phyloP scores from a whole-genome alignment of 2,888 invertebrate species.

The Nemoura dubitans region DNA sequence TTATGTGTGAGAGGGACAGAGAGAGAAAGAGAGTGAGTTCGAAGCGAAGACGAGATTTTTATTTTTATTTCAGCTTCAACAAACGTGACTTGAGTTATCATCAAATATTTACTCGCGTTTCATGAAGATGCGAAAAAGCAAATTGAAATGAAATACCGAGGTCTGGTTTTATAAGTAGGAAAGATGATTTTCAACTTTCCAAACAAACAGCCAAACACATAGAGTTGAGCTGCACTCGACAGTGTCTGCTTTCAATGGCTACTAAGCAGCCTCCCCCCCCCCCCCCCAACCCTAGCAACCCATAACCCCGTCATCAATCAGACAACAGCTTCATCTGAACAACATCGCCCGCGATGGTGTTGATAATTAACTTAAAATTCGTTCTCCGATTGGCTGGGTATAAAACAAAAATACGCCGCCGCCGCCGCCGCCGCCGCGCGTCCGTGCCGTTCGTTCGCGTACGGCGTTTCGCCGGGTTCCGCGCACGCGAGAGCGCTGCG shows the following conservation, averaged over 20 bases:
- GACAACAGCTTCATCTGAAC: too few relatives aligned
- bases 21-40: neutral
- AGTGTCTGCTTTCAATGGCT: neutral
- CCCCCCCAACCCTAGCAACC: neutral
- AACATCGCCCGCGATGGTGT: neutral
- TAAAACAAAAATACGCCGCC: neutral
- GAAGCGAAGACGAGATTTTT: constrained; percentile 17
- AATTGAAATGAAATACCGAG: constrained; percentile 37
- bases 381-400: constrained; percentile 3
- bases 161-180: constrained; percentile 30
- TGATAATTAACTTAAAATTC: constrained; percentile 23
- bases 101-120: constrained; percentile 52
- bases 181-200: constrained; percentile 35
- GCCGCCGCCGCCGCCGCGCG: too few relatives aligned
- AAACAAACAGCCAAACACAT: constrained; percentile 16
- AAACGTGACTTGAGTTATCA: constrained; percentile 46
- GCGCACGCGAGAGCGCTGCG: neutral
- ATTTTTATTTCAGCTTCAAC: constrained; percentile 19
- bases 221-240: neutral
- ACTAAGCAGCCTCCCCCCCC: neutral
- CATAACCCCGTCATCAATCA: neutral
- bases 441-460: too few relatives aligned
- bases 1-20: too few relatives aligned
- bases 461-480: neutral
- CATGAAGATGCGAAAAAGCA: constrained; percentile 36